Base-by-base conservation (phyloP, 2,888 invertebrate genomes). In the Orthosia incerta region DNA sequence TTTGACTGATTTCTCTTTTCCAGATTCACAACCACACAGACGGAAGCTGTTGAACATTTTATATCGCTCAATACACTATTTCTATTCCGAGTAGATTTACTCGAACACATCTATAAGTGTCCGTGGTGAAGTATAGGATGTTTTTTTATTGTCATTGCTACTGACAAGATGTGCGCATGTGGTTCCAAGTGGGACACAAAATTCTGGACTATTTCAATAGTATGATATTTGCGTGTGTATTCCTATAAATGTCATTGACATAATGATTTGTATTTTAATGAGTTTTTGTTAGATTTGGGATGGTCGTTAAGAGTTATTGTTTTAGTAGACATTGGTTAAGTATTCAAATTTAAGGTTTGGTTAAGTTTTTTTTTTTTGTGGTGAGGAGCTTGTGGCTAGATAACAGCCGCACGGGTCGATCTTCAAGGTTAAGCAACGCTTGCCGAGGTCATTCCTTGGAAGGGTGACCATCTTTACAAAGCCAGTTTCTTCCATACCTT, bases 111-210 rank as follows among this genome's bases (percentile, higher is more conserved):
- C 39, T 69, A 57, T 67, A 63, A 70, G 63, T 70, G 72, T 67
- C 69, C 15, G 20, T 50, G n/a, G 53, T 66, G 71, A 46, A 18
- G 16, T 84, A 72, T 67, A 64, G 45, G 5, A 59, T 71, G 68
- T 76, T 74, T 80, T 82, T 82, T 84, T 82, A 84, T 74, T 72
- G 55, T 74, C 69, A 66, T 80, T 74, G 57, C 56, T 48, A 74
- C 70, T 77, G 76, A 83, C 80, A 79, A 61, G 68, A 64, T 71
- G 63, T 23, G 60, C 69, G 73, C 87, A 82, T 68, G 80, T 84
- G 87, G 70, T 9, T 15, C 12, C 12, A 79, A 83, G 61, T 82
- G 76, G 80, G 68, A 53, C 80, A 66, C 63, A 65, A 62, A 63
- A 74, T 74, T 51, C 75, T 26, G 20, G 39, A 74, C 81, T 83